These are phyloP conservation scores for Sphaeridia pumilis DNA, from an alignment of 2,888 invertebrate genomes.

Conservation along the genomic window DNA sequence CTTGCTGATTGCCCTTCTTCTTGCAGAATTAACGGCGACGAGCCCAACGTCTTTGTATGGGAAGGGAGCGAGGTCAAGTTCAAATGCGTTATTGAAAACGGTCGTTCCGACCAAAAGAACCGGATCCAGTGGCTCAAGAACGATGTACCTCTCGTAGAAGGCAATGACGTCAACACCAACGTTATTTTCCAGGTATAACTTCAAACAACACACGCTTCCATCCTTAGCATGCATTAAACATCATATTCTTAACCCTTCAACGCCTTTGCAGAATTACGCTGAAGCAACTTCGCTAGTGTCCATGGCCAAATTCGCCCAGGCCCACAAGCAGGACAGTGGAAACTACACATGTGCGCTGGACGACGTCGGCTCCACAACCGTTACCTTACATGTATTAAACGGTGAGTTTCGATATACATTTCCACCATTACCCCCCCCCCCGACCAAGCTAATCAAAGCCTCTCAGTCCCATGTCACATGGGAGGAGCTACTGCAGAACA, in stretches of 20 bases:
- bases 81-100: slow-evolving; percentile 31
- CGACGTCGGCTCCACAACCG: slow-evolving; percentile 77
- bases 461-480: too few relatives aligned
- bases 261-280: slow-evolving; percentile 23
- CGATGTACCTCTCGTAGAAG: slow-evolving; percentile 1
- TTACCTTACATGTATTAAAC: slow-evolving; percentile 78
- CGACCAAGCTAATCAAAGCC: too few relatives aligned
- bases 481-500: too few relatives aligned
- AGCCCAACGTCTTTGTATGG: slow-evolving; percentile 34
- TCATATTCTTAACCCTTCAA: background rate
- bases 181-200: slow-evolving; percentile 12
- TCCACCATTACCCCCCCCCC: too few relatives aligned
- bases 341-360: slow-evolving; percentile 92
- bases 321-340: slow-evolving; percentile 61
- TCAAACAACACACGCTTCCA: background rate
- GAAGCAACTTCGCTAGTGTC: slow-evolving; percentile 30
- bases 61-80: slow-evolving; percentile 35
- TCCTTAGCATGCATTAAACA: background rate
- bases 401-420: too few relatives aligned
- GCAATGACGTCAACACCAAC: background rate
- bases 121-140: slow-evolving; percentile 15
- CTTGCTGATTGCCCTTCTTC: background rate
- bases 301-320: slow-evolving; percentile 51
- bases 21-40: slow-evolving; percentile 31
- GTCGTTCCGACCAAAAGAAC: slow-evolving; percentile 20